Base-by-base conservation (phyloP, 2,113 vertebrate species). In the Seriola rivoliana region DNA sequence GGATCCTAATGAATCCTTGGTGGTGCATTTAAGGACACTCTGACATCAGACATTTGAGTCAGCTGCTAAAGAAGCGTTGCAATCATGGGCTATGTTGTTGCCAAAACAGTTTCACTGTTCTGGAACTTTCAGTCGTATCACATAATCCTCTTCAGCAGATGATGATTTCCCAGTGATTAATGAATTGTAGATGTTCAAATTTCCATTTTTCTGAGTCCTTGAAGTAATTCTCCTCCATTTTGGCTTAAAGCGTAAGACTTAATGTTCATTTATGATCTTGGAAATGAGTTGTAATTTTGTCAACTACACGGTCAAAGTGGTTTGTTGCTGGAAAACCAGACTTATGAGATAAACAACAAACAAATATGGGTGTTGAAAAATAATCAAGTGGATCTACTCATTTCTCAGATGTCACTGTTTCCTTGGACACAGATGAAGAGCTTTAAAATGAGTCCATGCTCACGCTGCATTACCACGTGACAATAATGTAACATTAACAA, bases 1-100 rank as follows among this genome's bases (percentile, higher is more conserved):
- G 29, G 2, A 14, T 23, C 9, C 0, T 21, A 10, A 57, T 74
- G 7, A 50, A 17, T 44, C 38, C 3, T 63, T 38, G 21, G 21
- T 57, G 63, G 8, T 81, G 60, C 32, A 1, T 88, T 84, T 76
- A 84, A 58, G 59, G 69, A 42, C 88, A 80, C 23, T 50, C 50
- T 78, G 71, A 77, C 71, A 66, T 58, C 75, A 76, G 40, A 78
- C 2, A 64, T 67, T 67, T 71, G 13, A 81, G 62, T 66, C 72
- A 67, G 16, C 11, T 40, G n/a, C 50, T 58, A 34, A 62, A 79
- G 60, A 69, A 50, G 5, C 52, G 73, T 38, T 40, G 52, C n/a
- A 50, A 38, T 19, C 38, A 48, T 1, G 5, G 12, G 11, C 29
- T 16, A 2, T n/a, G 19, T 9, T 42, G 23, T 21, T 36, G 13